phyloP scores from a whole-genome alignment of 2,113 vertebrate genomes.

The Tichodroma muraria region DNA sequence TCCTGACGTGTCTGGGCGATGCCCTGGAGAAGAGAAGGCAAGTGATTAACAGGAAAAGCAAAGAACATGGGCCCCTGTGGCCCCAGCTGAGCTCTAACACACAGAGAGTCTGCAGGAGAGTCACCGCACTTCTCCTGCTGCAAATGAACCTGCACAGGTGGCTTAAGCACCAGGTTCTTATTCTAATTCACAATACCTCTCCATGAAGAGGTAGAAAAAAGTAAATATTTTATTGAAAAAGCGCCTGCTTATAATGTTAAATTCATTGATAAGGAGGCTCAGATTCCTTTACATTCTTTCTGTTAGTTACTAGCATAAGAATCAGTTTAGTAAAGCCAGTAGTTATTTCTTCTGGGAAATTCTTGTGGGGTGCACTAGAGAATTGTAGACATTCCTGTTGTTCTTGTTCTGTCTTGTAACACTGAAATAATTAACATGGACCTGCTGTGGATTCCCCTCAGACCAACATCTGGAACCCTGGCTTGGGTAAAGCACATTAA shows the following conservation, averaged over 20 bases:
- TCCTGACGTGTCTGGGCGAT: background rate
- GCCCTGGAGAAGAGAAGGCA: background rate
- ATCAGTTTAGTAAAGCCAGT: background rate
- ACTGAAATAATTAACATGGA: background rate
- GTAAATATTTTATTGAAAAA: conserved; percentile 19
- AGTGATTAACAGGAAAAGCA: background rate
- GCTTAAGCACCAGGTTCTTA: background rate
- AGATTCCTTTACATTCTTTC: background rate
- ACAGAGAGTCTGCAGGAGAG: background rate
- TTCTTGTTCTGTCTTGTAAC: background rate
- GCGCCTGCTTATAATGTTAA: conserved; percentile 3
- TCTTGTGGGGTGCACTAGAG: background rate
- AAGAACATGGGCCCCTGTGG: background rate
- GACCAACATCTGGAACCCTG: background rate
- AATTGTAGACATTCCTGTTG: background rate
- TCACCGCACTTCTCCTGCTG: background rate
- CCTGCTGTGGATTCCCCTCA: background rate
- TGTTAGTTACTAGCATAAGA: background rate
- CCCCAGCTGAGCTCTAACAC: background rate
- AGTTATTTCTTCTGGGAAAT: background rate
- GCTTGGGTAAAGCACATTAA: background rate
- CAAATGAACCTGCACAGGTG: background rate
- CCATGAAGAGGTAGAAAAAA: background rate
- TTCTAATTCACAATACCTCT: background rate
- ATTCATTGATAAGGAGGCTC: background rate